Evolutionary conservation across 2,797 vertebrate genomes (phyloP), one percentile per base, ranked within the genome.

Genomic region (Corythornis leucogaster): DNA sequence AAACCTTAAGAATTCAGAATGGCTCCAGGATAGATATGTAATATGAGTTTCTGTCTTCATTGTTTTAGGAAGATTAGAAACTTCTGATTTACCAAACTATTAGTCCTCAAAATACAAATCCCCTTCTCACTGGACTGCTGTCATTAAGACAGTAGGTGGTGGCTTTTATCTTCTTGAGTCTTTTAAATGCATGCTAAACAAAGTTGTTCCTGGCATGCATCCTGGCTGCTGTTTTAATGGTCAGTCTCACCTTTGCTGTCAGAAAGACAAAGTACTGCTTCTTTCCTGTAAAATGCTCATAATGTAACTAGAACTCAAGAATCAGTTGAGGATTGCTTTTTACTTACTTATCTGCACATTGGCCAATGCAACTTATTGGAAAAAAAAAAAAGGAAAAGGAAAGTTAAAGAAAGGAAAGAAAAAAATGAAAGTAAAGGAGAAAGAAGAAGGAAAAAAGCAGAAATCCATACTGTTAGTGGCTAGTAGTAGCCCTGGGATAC

Each of bases 231-330:
- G 11, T 78, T 95, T 79, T 83, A 90, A 83, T 84, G 63, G 54
- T 85, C 88, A 92, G 31, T 45, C 69, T 93, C 92, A 95, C 78
- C 82, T 95, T 95, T 85, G 33, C 54, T 94, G 90, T 87, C 95
- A 95, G 25, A 91, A 96, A 93, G 88, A 93, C 33, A 73, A 93
- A 96, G 15, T 91, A 43, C 15, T 15, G 6, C 17, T 91, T 22
- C 31, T 93, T 93, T 94, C 76, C 61, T 80, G 40, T 80, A 84
- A 90, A 95, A 80, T 25, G 9, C 6, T 93, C 8, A 43, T 46
- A 90, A 62, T 46, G 33, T 8, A 68, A 11, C 35, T 35, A 35
- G 35, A 90, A 86, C 12, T 53, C 48, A 55, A n/a, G n/a, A 82
- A 89, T 78, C 55, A 80, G 10, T 45, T 76, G 38, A 93, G 14